These are phyloP conservation scores for Urocitellus parryii DNA, from an alignment of 2,113 vertebrate species.

Conservation along the genomic window DNA sequence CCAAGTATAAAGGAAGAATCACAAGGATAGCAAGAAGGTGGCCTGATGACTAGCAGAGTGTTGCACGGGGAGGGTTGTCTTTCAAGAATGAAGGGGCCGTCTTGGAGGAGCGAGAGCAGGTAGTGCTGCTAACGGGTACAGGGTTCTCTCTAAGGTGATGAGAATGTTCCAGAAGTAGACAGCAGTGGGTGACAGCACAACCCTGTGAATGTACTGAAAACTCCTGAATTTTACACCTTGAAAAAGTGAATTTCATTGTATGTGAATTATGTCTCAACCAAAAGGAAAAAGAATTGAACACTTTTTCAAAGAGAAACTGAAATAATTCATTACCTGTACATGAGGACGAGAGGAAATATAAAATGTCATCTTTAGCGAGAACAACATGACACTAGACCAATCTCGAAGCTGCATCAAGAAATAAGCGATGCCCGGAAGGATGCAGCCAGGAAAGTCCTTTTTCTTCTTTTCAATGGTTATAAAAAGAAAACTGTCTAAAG, in stretches of 20 bases:
- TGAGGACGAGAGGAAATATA: not conserved
- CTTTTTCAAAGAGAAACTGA: not conserved
- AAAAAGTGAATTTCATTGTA: not conserved
- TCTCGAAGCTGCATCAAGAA: no score
- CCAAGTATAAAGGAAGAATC: not conserved
- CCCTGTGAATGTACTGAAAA: not conserved
- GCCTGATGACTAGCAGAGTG: rapidly evolving
- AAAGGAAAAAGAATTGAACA: not conserved
- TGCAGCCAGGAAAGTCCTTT: not conserved
- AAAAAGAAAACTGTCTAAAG: not conserved
- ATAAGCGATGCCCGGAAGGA: not conserved
- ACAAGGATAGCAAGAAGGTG: no score
- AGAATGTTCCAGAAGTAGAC: not conserved
- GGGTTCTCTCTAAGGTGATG: not conserved
- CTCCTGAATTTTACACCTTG: not conserved
- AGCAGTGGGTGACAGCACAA: not conserved
- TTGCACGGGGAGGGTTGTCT: no score
- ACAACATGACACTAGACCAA: rapidly evolving
- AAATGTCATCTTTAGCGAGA: no score
- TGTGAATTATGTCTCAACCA: not conserved
- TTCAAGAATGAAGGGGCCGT: not conserved
- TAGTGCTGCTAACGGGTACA: rapidly evolving
- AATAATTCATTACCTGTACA: not conserved
- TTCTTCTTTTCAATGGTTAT: not conserved
- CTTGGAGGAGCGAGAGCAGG: not conserved